A percentile compares a stretch with the other conserved stretches of the same genome.
phyloP scores from a whole-genome alignment of 2,888 invertebrate species.

The Leptinotarsa rubiginosa region DNA sequence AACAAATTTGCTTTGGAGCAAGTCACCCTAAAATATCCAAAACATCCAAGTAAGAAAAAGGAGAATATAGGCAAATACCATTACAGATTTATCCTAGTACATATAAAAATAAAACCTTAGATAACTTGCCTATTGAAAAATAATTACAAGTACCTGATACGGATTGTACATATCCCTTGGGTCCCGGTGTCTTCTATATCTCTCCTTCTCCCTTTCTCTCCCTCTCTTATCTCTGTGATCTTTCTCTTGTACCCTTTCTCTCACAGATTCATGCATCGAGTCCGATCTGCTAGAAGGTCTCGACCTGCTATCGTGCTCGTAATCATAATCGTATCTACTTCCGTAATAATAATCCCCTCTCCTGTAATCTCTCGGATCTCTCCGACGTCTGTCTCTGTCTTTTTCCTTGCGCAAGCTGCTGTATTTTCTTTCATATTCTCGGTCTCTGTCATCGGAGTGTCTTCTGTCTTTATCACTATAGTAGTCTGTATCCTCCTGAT shows the following conservation, averaged over 20 bases:
- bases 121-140: too few species aligned
- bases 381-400: constrained; percentile 62
- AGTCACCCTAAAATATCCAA: too few species aligned
- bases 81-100: not conserved
- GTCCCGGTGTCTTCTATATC: constrained; percentile 60
- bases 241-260: constrained; percentile 60
- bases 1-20: not conserved
- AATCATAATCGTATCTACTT: constrained; percentile 62
- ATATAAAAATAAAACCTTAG: not conserved
- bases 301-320: constrained; percentile 56
- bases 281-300: constrained; percentile 65
- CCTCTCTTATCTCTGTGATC: constrained; percentile 60
- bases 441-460: constrained; percentile 57
- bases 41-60: too few species aligned
- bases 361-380: constrained; percentile 61
- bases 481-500: constrained; percentile 78
- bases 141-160: constrained; percentile 57
- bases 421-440: constrained; percentile 64
- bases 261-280: constrained; percentile 63
- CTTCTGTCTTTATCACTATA: constrained; percentile 74
- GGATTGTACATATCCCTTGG: constrained; percentile 61
- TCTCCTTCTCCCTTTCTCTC: constrained; percentile 56
- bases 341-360: constrained; percentile 52
- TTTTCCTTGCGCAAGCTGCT: constrained; percentile 62
- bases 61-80: too few species aligned